Evolutionary conservation across 2,797 vertebrate species (phyloP).

Genomic region (Eurystomus glaucurus): DNA sequence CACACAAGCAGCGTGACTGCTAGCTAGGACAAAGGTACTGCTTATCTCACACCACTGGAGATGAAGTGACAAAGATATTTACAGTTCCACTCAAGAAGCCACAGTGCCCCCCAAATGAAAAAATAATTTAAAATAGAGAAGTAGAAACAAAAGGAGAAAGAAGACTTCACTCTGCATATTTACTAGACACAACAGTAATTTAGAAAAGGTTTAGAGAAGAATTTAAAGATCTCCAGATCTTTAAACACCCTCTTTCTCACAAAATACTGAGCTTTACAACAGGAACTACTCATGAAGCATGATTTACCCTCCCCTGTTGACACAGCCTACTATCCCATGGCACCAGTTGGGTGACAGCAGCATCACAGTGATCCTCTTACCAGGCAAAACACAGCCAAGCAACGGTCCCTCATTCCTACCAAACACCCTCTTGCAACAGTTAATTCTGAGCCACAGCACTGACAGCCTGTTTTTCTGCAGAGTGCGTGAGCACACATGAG

Average conservation of each 20-base stretch:
- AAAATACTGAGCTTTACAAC: not conserved
- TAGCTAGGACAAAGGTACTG: not conserved
- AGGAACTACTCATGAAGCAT: not conserved
- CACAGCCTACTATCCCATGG: not conserved
- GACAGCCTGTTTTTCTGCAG: not conserved
- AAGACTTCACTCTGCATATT: not conserved
- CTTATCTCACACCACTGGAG: not conserved
- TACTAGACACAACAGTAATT: not conserved
- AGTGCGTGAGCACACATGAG: fast-evolving
- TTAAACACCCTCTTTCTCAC: not conserved
- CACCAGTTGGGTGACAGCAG: not conserved
- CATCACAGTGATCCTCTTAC: not conserved
- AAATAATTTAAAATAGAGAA: not conserved
- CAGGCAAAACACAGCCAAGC: not conserved
- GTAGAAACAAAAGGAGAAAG: not conserved
- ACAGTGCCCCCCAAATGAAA: not conserved
- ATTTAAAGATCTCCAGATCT: not conserved
- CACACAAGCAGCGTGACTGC: not conserved
- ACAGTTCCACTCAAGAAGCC: not conserved
- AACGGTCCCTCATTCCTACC: not conserved
- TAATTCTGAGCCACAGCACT: not conserved
- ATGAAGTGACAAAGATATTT: not conserved
- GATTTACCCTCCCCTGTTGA: not conserved
- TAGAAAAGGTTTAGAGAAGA: not conserved
- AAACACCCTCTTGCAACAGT: fast-evolving